phyloP scores from a whole-genome alignment of 1,140 invertebrate genomes.

The Sipha flava region DNA sequence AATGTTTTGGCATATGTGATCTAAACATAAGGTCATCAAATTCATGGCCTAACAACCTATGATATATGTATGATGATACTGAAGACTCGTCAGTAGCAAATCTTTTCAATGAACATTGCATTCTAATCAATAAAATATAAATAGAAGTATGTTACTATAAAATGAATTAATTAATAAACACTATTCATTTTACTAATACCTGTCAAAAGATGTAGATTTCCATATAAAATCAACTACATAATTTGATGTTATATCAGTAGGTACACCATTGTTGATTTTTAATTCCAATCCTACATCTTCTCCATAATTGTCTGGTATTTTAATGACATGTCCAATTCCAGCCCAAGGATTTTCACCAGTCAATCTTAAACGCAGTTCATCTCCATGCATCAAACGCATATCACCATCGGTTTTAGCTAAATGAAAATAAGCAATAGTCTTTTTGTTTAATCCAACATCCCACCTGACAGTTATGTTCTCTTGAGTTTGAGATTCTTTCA shows the following conservation, averaged over 20 bases:
- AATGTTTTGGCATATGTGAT: constrained; percentile 87
- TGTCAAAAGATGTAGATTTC: constrained; percentile 98
- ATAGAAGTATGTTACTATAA: no score
- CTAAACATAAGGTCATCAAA: constrained; percentile 90
- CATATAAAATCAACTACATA: constrained; percentile 99
- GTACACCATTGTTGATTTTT: constrained; percentile 80
- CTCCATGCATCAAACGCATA: constrained; percentile 77
- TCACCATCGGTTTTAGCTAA: constrained; percentile 92
- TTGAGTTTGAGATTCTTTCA: constrained; percentile 97
- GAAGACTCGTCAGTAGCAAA: constrained; percentile 95
- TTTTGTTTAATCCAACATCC: constrained; percentile 97
- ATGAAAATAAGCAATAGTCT: constrained; percentile 94
- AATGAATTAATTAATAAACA: no score
- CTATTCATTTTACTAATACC: no score
- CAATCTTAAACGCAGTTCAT: constrained; percentile 90
- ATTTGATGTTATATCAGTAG: constrained; percentile 84
- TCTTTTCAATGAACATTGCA: constrained; percentile 88
- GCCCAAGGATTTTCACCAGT: constrained; percentile 91
- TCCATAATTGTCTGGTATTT: constrained; percentile 97
- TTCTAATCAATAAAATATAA: constrained; percentile 54
- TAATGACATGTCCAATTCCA: constrained; percentile 93
- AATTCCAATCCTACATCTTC: constrained; percentile 97
- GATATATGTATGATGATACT: constrained; percentile 96
- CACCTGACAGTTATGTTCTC: constrained; percentile 97
- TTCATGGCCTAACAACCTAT: constrained; percentile 91